Evolutionary conservation across 2,888 invertebrate species (phyloP).

Genomic region (Osmoderma eremita): DNA sequence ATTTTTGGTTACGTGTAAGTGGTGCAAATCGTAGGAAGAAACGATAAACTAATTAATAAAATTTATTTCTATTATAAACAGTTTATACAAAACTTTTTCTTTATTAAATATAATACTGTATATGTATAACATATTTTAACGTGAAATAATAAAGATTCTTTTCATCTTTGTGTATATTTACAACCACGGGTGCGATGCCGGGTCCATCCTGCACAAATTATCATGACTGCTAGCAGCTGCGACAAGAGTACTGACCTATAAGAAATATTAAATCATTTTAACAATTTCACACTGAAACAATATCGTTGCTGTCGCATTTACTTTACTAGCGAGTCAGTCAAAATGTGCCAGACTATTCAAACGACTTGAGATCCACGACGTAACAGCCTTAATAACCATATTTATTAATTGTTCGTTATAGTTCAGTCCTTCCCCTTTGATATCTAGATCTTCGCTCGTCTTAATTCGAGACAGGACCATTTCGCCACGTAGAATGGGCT

Average conservation of each 20-base stretch:
- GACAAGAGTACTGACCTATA: conserved; percentile 81
- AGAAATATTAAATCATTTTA: conserved; percentile 48
- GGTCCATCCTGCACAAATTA: conserved; percentile 97
- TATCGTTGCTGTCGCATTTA: conserved; percentile 53
- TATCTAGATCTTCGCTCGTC: conserved; percentile 72
- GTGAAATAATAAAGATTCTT: background rate
- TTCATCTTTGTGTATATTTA: conserved; percentile 65
- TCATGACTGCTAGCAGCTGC: conserved; percentile 93
- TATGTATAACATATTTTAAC: conserved; percentile 2
- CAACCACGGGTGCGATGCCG: conserved; percentile 98
- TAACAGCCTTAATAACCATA: conserved; percentile 91
- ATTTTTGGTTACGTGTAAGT: too few relatives aligned
- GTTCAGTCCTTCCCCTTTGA: conserved; percentile 63
- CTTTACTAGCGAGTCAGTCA: conserved; percentile 93
- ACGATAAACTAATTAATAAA: too few relatives aligned
- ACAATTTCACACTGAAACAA: background rate
- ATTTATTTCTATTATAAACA: too few relatives aligned
- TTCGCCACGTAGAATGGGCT: conserved; percentile 93
- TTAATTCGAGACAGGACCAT: conserved; percentile 85
- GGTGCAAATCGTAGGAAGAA: too few relatives aligned
- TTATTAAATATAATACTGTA: conserved; percentile 31
- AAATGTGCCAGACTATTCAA: conserved; percentile 89
- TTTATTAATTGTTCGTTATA: conserved; percentile 87
- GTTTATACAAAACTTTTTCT: conserved; percentile 15
- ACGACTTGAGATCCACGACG: conserved; percentile 83